These are phyloP conservation scores for Automeris io DNA, from an alignment of 2,888 invertebrate species.

Conservation along the genomic window DNA sequence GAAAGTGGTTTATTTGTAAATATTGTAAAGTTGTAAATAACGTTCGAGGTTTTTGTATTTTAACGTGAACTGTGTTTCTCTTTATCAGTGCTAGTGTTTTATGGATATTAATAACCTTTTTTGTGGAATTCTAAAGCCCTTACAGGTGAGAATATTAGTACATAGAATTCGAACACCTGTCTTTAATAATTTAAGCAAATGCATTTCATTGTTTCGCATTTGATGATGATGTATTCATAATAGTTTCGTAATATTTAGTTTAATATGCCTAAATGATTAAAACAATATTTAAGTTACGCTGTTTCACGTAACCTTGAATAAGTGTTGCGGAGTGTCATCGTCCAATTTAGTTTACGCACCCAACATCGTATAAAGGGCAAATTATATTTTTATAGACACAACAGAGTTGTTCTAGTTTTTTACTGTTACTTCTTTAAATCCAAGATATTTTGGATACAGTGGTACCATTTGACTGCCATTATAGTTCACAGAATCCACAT, in stretches of 20 bases:
- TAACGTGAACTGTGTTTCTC: conserved; percentile 21
- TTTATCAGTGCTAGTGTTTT: conserved; percentile 41
- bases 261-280: conserved; percentile 17
- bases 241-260: conserved; percentile 24
- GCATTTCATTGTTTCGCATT: conserved; percentile 23
- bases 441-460: no score
- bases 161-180: conserved; percentile 24
- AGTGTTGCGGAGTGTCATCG: conserved; percentile 38
- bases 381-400: no score
- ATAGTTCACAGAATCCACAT: no score
- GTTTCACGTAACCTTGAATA: conserved; percentile 48
- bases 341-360: conserved; percentile 38
- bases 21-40: conserved; percentile 58
- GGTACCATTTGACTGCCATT: no score
- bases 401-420: no score
- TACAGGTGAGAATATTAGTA: conserved; percentile 7
- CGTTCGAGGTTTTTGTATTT: conserved; percentile 28
- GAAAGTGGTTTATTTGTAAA: conserved; percentile 67
- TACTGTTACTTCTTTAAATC: no score
- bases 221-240: conserved; percentile 16
- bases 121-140: conserved; percentile 25
- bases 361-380: conserved; percentile 23
- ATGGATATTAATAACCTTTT: conserved; percentile 34
- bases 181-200: conserved; percentile 25
- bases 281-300: conserved; percentile 26